A percentile compares a stretch with the other conserved stretches of the same genome.
These are phyloP conservation scores for Peromyscus leucopus DNA, from an alignment of 2,113 vertebrate genomes.

Conservation along the genomic window DNA sequence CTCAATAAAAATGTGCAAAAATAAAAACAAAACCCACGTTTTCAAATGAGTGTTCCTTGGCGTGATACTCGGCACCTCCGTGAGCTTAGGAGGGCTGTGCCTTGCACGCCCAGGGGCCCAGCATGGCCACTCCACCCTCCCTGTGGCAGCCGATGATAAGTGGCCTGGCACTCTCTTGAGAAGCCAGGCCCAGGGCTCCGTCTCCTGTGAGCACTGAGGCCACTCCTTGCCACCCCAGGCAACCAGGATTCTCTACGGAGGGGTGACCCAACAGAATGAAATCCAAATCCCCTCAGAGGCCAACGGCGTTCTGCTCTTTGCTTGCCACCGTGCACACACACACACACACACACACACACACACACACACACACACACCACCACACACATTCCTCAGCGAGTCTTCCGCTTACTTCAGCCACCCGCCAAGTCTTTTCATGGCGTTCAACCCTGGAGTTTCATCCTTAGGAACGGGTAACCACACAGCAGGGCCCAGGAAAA, in stretches of 20 bases:
- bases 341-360: not conserved
- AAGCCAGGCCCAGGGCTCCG: not conserved
- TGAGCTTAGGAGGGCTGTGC: not conserved
- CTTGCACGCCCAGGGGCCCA: not conserved
- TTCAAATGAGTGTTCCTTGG: not conserved
- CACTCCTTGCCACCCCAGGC: not conserved
- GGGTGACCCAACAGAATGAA: not conserved
- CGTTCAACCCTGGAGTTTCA: accelerated
- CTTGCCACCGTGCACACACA: not conserved
- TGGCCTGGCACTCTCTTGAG: not conserved
- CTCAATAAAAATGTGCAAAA: not conserved
- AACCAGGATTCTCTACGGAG: not conserved
- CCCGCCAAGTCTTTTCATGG: not conserved
- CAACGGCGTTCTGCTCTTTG: not conserved
- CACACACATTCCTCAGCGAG: not conserved
- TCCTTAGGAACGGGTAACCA: not conserved
- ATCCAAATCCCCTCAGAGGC: not conserved
- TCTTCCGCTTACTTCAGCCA: not conserved
- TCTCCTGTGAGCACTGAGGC: not conserved
- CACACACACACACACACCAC: no score
- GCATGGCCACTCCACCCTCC: not conserved
- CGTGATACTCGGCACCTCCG: no score
- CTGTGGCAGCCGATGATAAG: not conserved
- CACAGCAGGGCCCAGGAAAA: not conserved
- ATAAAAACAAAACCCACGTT: not conserved